Percentiles rank a stretch among this genome's conserved stretches.
Conservation (phyloP, 1,140 invertebrate species). For the Dendroctonus valens region DNA sequence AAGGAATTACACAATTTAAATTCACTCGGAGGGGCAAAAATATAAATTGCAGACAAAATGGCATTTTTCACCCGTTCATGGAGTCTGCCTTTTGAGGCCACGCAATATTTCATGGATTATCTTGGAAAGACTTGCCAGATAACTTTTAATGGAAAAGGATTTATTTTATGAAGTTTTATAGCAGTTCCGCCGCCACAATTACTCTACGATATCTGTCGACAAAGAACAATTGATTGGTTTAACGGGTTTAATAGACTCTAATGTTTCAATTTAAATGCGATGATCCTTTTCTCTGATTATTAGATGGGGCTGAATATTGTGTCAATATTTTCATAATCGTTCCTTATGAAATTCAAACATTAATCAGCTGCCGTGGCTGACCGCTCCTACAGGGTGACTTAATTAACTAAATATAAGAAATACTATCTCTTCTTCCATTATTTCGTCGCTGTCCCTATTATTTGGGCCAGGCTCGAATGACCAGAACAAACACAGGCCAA, state of each 20-base stretch:
- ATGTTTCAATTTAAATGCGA: too few relatives aligned
- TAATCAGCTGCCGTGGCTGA: too few relatives aligned
- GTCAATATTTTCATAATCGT: neutral
- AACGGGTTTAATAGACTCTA: neutral
- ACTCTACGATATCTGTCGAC: neutral
- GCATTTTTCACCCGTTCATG: constrained; percentile 22
- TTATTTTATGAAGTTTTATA: constrained; percentile 12
- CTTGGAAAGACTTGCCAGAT: constrained; percentile 15
- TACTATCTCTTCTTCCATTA: too few relatives aligned
- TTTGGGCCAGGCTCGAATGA: neutral
- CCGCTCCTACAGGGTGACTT: too few relatives aligned
- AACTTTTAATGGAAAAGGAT: neutral
- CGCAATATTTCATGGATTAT: constrained; percentile 24
- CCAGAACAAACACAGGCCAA: constrained; percentile 1
- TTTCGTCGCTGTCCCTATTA: neutral
- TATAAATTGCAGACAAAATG: constrained; percentile 26
- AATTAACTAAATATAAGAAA: too few relatives aligned
- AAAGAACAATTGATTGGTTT: neutral
- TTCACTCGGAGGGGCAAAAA: constrained; percentile 25
- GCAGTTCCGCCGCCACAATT: neutral
- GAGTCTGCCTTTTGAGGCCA: constrained; percentile 11
- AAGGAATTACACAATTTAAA: constrained; percentile 23
- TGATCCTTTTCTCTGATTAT: neutral
- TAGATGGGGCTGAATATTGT: neutral
- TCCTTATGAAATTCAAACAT: too few relatives aligned